These are phyloP conservation scores for Anodontia alba DNA, from an alignment of 2,888 invertebrate genomes.

Conservation along the genomic window DNA sequence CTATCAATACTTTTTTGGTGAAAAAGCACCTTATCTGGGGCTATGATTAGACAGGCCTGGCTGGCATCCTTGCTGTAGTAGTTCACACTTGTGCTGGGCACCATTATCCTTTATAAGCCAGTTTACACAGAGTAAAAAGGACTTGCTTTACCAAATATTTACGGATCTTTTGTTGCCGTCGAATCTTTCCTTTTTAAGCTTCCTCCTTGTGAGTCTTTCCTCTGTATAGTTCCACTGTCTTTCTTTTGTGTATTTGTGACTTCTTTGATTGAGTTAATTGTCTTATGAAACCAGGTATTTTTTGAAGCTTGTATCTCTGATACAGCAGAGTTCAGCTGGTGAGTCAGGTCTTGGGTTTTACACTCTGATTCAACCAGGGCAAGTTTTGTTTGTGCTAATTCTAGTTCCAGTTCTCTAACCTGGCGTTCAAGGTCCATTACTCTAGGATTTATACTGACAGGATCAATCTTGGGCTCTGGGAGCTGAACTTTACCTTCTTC, in stretches of 20 bases:
- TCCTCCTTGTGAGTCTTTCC: conserved; percentile 29
- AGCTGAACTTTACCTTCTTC: conserved; percentile 77
- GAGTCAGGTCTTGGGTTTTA: conserved; percentile 95
- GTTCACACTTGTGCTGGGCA: too few relatives aligned
- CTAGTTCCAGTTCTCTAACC: conserved; percentile 93
- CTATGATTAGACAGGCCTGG: too few relatives aligned
- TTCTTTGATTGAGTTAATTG: conserved; percentile 89
- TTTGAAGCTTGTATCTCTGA: conserved; percentile 90
- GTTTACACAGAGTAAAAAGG: too few relatives aligned
- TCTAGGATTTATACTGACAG: conserved; percentile 74
- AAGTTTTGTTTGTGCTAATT: conserved; percentile 97
- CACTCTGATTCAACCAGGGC: conserved; percentile 99
- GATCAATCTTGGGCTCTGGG: conserved; percentile 68
- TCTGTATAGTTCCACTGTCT: conserved; percentile 41
- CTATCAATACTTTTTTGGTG: too few relatives aligned
- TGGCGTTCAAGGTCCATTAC: conserved; percentile 76
- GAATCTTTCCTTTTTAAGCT: conserved; percentile 57
- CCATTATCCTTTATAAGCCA: too few relatives aligned
- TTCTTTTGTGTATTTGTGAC: conserved; percentile 78
- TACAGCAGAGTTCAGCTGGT: conserved; percentile 93
- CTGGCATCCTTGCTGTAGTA: too few relatives aligned
- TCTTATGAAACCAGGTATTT: conserved; percentile 96
- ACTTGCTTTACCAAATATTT: too few relatives aligned
- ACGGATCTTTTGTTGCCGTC: conserved; percentile 39
- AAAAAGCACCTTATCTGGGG: too few relatives aligned